These are phyloP conservation scores for Euglossa dilemma DNA, from an alignment of 1,140 invertebrate species.

Conservation along the genomic window DNA sequence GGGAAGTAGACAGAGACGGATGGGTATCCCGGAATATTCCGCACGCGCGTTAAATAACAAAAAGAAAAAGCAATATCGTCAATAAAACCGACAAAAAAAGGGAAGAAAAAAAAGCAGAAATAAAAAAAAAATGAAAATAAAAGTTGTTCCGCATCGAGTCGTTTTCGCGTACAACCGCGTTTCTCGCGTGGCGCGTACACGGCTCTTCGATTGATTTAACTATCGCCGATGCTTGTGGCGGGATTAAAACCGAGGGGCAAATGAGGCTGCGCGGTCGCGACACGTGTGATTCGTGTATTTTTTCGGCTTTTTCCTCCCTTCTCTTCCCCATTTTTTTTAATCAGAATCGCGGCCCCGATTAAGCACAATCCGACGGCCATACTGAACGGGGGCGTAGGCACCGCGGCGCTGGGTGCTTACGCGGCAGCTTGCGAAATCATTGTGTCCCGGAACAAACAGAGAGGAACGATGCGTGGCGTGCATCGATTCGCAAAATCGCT, in stretches of 20 bases:
- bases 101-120: neutral
- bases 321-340: conserved; percentile 51
- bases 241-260: conserved; percentile 55
- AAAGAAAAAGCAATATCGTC: neutral
- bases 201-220: conserved; percentile 42
- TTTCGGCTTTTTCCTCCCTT: too few species aligned
- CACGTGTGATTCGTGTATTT: conserved; percentile 55
- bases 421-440: conserved; percentile 69
- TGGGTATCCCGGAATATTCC: too few species aligned
- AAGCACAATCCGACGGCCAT: conserved; percentile 67
- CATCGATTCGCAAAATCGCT: conserved; percentile 60
- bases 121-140: neutral
- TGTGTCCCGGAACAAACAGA: conserved; percentile 62
- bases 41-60: neutral
- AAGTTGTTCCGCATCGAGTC: too few species aligned
- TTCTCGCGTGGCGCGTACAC: conserved; percentile 18
- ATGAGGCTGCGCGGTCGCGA: conserved; percentile 45
- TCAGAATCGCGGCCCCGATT: conserved; percentile 59
- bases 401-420: conserved; percentile 57
- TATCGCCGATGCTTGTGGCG: conserved; percentile 37
- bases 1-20: neutral
- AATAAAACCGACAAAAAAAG: neutral
- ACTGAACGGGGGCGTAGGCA: conserved; percentile 49
- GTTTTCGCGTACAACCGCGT: neutral
- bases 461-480: conserved; percentile 42